Base-by-base conservation (phyloP, 64 coral and sea anemone genomes). In the Orbicella faveolata region DNA sequence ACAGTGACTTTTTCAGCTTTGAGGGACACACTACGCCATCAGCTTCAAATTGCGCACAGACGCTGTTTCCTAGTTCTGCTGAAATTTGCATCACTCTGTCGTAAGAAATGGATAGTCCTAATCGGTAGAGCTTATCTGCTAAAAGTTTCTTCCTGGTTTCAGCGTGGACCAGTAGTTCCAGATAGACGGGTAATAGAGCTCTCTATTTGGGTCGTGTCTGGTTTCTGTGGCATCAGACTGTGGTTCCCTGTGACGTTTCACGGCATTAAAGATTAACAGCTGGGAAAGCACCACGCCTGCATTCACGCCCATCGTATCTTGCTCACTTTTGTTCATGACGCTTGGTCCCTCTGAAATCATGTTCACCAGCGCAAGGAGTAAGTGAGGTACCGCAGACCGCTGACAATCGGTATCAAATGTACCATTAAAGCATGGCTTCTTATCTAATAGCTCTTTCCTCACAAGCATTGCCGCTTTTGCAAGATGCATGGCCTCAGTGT, bases 1-100 rank as follows among this genome's bases (percentile, higher is more conserved):
- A 94, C 51, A 95, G 52, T 53, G 52, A 53, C 52, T 53, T 77
- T 76, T 34, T 30, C 30, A 88, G n/a, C 86, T 88, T 88, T 26
- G 86, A 18, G 12, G 73, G 86, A 53, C 53, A 88, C 18, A 88
- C 86, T 30, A 88, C 73, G 15, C 86, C 86, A 7, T 88, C 74
- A 18, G 30, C 30, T 30, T 88, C 86, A 63, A 88, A 87, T 30
- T 30, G 81, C 15, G 61, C 5, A 25, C 25, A 64, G 17, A 68
- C 57, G 12, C 62, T 52, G 17, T 84, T 67, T 34, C 62, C 62
- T 21, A 67, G 19, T 21, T 75, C 68, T n/a, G 68, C 19, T 18
- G 73, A 77, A 52, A 86, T 41, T 15, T 76, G 21, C 53, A 88
- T 35, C 35, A 88, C 86, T 54, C 86, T 21, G 52, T 88, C 72